A percentile compares a stretch with the other conserved stretches of the same genome.
These are phyloP conservation scores for Cebidichthys violaceus DNA, from an alignment of 2,113 vertebrate genomes.

Conservation along the genomic window DNA sequence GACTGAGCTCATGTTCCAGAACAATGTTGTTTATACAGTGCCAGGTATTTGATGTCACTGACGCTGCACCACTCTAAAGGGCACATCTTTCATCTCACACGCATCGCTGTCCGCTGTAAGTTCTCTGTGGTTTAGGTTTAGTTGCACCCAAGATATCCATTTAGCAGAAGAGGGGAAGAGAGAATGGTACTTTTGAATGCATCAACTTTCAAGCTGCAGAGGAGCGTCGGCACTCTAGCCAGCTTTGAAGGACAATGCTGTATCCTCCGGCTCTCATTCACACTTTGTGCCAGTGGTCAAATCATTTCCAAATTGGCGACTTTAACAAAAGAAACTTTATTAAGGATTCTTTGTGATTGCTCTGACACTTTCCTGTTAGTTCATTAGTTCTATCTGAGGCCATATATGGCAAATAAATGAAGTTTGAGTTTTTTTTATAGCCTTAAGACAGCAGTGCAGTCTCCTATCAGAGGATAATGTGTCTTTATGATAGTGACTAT, in stretches of 20 bases:
- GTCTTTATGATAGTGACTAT: constrained; percentile 77
- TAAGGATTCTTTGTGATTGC: constrained; percentile 65
- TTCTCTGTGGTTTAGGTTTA: constrained; percentile 7
- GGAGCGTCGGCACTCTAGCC: not conserved
- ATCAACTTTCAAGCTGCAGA: not conserved
- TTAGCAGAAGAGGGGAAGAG: constrained; percentile 12
- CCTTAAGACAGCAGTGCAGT: constrained; percentile 67
- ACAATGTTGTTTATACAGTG: constrained; percentile 60
- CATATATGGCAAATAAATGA: constrained; percentile 74
- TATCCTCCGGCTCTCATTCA: constrained; percentile 20
- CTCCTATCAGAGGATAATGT: constrained; percentile 74
- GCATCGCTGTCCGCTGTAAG: constrained; percentile 2
- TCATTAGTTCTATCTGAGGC: constrained; percentile 75
- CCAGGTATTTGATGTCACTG: constrained; percentile 64
- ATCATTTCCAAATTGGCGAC: constrained; percentile 58
- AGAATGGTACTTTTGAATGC: not conserved
- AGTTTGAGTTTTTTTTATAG: constrained; percentile 75
- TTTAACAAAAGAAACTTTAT: constrained; percentile 50
- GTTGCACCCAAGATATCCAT: constrained; percentile 44
- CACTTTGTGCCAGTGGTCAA: constrained; percentile 42
- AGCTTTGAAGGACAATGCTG: constrained; percentile 17
- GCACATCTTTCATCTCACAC: constrained; percentile 22
- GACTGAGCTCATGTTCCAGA: constrained; percentile 49
- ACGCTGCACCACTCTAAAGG: constrained; percentile 17
- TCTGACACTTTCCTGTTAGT: constrained; percentile 67